Evolutionary conservation across 2,888 invertebrate species (phyloP).

Genomic region (Melinaea marsaeus): DNA sequence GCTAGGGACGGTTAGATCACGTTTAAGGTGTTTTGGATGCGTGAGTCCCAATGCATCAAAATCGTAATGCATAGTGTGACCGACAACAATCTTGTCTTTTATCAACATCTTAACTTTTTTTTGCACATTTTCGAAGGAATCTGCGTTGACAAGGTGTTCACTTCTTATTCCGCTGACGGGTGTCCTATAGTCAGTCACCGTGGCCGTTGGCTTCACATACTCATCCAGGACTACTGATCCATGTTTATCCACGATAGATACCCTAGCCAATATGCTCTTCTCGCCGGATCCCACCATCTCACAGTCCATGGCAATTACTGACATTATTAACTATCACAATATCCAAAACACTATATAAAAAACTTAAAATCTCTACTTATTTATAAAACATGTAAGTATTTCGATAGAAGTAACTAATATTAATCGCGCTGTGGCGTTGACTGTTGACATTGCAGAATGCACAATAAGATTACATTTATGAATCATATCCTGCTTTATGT

Average conservation of each 20-base stretch:
- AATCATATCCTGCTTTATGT: no score
- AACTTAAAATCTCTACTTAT: no score
- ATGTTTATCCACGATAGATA: constrained; percentile 22
- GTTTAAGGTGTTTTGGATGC: constrained; percentile 22
- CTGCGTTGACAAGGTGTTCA: constrained; percentile 14
- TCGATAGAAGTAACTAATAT: no score
- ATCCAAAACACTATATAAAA: no score
- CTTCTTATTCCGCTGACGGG: constrained; percentile 19
- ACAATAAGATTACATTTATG: no score
- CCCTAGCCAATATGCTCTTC: constrained; percentile 24
- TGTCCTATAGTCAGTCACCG: constrained; percentile 25
- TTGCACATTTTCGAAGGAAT: constrained; percentile 14
- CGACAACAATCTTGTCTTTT: constrained; percentile 20
- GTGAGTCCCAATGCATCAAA: constrained; percentile 18
- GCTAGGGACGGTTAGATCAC: constrained; percentile 18
- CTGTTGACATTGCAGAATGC: no score
- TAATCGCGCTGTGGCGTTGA: no score
- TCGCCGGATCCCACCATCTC: constrained; percentile 28
- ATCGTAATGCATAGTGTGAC: constrained; percentile 27
- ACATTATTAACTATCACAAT: no score
- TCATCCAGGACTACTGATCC: constrained; percentile 19
- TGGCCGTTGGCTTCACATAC: constrained; percentile 25
- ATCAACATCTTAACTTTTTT: constrained; percentile 15
- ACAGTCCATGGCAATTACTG: constrained; percentile 24
- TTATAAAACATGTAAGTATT: no score